A percentile compares a stretch with the other conserved stretches of the same genome.
phyloP scores from a whole-genome alignment of 2,797 vertebrate genomes.

The Sciurus carolinensis region DNA sequence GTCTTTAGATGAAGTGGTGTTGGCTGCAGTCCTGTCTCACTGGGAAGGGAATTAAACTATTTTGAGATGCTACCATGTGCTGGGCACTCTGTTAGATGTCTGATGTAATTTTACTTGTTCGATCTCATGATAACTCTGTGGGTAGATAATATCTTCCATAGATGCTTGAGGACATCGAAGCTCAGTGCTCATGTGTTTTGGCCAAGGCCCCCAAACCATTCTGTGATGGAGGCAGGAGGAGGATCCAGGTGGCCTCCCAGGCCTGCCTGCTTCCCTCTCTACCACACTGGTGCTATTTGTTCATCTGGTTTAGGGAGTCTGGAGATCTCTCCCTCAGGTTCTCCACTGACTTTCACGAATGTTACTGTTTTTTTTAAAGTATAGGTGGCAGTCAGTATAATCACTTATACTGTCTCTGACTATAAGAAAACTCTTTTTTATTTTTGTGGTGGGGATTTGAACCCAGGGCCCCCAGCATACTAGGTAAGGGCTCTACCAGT shows the following conservation, averaged over 20 bases:
- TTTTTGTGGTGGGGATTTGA: not conserved
- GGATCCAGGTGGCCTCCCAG: not conserved
- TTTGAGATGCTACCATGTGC: not conserved
- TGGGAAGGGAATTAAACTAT: not conserved
- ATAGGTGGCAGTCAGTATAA: not conserved
- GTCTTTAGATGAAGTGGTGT: not conserved
- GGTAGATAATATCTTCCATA: not conserved
- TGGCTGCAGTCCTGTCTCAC: not conserved
- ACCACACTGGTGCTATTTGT: too few relatives aligned
- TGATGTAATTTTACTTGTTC: not conserved
- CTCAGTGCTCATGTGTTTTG: not conserved
- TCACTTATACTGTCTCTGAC: not conserved
- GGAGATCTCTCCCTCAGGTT: fast-evolving
- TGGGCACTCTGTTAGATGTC: not conserved
- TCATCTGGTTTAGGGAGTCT: too few relatives aligned
- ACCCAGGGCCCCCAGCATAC: not conserved
- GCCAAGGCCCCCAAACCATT: not conserved
- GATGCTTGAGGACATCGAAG: not conserved
- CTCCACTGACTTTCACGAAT: not conserved
- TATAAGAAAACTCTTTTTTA: conserved; percentile 2
- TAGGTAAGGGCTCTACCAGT: not conserved
- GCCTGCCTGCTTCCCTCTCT: too few relatives aligned
- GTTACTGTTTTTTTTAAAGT: not conserved
- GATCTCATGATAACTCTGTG: not conserved
- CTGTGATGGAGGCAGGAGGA: not conserved